phyloP scores from a whole-genome alignment of 2,888 invertebrate species.

The Oscheius sp. region DNA sequence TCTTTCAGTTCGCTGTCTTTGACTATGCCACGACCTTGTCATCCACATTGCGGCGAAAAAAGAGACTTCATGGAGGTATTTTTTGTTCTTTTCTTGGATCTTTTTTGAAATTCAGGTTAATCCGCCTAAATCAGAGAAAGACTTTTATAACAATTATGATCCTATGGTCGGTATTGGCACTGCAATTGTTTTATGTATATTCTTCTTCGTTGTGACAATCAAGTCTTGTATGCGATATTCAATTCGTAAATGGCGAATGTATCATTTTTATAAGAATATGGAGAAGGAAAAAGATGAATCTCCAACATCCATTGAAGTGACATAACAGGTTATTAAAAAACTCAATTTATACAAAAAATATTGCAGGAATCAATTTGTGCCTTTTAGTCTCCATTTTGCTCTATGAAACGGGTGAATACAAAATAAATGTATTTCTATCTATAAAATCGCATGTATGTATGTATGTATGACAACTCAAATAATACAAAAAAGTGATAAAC shows the following conservation, averaged over 20 bases:
- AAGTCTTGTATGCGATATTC: conserved; percentile 29
- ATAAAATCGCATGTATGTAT: not conserved
- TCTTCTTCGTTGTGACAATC: conserved; percentile 58
- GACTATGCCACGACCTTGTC: conserved; percentile 55
- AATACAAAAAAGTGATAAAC: not conserved
- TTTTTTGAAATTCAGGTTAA: conserved; percentile 46
- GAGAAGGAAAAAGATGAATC: conserved; percentile 25
- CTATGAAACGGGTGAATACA: conserved; percentile 1
- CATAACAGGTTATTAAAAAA: not conserved
- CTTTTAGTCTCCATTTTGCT: not conserved
- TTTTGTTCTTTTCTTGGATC: not conserved
- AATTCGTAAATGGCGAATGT: conserved; percentile 53
- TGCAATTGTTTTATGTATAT: conserved; percentile 57
- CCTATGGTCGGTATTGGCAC: conserved; percentile 66
- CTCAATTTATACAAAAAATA: not conserved
- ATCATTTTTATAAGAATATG: conserved; percentile 53
- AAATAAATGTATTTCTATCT: not conserved
- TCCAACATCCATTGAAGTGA: not conserved
- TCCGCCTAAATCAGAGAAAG: conserved; percentile 55
- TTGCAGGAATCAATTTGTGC: not conserved
- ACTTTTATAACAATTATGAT: conserved; percentile 64
- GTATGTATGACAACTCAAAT: not conserved
- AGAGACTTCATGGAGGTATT: conserved; percentile 66
- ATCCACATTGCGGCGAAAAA: conserved; percentile 59
- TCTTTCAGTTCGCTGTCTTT: conserved; percentile 10